Evolutionary conservation across 1,140 invertebrate genomes (phyloP), one percentile per base, ranked within the genome.

Genomic region (Bombus sibiricus): DNA sequence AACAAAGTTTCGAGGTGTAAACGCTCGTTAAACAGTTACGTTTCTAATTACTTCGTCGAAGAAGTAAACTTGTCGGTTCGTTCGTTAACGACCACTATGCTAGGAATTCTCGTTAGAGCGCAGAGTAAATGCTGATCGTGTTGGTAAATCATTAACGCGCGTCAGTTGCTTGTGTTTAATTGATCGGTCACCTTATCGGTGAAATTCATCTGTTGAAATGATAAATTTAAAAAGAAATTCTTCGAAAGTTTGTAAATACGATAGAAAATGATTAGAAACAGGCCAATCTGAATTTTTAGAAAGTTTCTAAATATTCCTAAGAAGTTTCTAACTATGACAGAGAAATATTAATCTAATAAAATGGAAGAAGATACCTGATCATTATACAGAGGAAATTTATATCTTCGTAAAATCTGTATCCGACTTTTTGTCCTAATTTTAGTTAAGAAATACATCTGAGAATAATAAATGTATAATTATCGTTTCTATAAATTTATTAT

Each of bases 21-120:
- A 53, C 18, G 18, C 39, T 79, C 62, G 41, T 79, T 79, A 68
- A 79, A 68, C 41, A 32, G n/a, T 79, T 79, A n/a, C 34, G 18
- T 34, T 39, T 43, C 59, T 68, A 47, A 79, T 79, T 79, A 43
- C 8, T 79, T 66, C 25, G n/a, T 68, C 28, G 39, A 39, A 37
- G 34, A 28, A n/a, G 32, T 43, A 41, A 25, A 34, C 4, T 32
- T 8, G 37, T 3, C 15, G n/a, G 22, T 66, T 32, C 41, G 77
- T 59, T 76, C 32, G 62, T 41, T 68, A 79, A 62, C 39, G 6
- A 32, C 39, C 5, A 79, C 28, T n/a, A 12, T 39, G 22, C 10
- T 28, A 34, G 32, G 47, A 41, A 39, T 79, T 41, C 22, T 68
- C 77, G 8, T 10, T n/a, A 47, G 9, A 32, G 2, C 43, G 41